Conservation (phyloP, 2,113 vertebrate genomes). For the Pontoporia blainvillei region DNA sequence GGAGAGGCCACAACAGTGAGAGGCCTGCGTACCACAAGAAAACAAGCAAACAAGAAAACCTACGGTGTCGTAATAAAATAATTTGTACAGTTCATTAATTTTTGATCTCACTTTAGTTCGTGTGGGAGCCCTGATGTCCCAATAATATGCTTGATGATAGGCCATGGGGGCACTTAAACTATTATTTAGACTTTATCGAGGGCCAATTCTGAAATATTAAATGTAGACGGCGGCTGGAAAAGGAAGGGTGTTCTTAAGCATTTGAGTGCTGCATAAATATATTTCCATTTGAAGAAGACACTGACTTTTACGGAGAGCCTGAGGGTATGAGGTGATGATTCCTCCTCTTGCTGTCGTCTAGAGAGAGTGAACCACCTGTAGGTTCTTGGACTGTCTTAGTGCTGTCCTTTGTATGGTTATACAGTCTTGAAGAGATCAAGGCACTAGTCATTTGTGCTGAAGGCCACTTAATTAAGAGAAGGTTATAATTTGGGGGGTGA, state of each 20-base stretch:
- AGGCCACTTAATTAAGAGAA: not conserved
- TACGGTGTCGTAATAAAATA: not conserved
- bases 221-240: not conserved
- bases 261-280: not conserved
- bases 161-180: not conserved
- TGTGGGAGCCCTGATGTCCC: not conserved
- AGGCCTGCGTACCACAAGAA: too few relatives aligned
- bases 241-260: not conserved
- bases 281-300: not conserved
- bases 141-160: not conserved
- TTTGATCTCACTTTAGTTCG: not conserved
- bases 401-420: not conserved
- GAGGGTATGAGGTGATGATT: not conserved
- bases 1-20: too few relatives aligned
- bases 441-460: not conserved
- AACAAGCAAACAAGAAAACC: not conserved
- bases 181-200: slow-evolving; percentile 32
- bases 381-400: not conserved
- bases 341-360: not conserved
- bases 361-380: not conserved
- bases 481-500: not conserved
- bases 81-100: not conserved
- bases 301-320: not conserved
- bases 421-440: not conserved
- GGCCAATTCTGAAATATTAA: not conserved